Percentiles rank a stretch among this genome's conserved stretches.
Conservation (phyloP, 2,113 vertebrate species). For the Dipodomys stephensi region DNA sequence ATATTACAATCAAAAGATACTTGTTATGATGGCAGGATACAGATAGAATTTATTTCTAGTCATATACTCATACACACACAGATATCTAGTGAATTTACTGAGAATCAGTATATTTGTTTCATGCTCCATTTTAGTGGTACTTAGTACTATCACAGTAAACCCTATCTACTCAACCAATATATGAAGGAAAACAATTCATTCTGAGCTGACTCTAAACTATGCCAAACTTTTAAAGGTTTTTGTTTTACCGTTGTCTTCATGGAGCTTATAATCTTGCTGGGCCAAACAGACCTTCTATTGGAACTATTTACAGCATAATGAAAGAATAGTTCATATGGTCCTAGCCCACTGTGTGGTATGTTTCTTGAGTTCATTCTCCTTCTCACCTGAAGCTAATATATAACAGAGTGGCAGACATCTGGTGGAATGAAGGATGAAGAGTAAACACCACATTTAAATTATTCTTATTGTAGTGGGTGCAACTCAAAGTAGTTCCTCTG, state of each 20-base stretch:
- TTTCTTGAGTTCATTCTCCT: slow-evolving; percentile 45
- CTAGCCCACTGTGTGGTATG: slow-evolving; percentile 16
- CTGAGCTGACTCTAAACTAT: not conserved
- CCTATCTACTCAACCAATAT: not conserved
- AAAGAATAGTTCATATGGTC: slow-evolving; percentile 64
- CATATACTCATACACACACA: not conserved
- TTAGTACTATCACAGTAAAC: not conserved
- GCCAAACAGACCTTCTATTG: not conserved
- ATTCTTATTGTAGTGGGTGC: not conserved
- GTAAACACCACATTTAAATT: slow-evolving; percentile 21
- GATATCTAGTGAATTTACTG: not conserved
- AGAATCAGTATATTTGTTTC: not conserved
- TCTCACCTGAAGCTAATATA: slow-evolving; percentile 1
- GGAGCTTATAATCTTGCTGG: slow-evolving; percentile 33
- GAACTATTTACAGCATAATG: slow-evolving; percentile 55
- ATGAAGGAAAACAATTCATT: not conserved
- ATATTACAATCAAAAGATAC: not conserved
- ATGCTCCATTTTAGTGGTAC: not conserved
- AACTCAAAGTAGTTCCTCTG: not conserved
- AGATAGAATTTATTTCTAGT: not conserved
- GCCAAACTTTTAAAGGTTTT: not conserved
- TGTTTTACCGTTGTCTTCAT: not conserved
- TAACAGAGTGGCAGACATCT: slow-evolving; percentile 1
- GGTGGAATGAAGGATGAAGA: slow-evolving; percentile 53
- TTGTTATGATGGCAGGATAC: not conserved